Evolutionary conservation across 2,888 invertebrate genomes (phyloP), one percentile per base, ranked within the genome.

Genomic region (Lampropteryx suffumata): DNA sequence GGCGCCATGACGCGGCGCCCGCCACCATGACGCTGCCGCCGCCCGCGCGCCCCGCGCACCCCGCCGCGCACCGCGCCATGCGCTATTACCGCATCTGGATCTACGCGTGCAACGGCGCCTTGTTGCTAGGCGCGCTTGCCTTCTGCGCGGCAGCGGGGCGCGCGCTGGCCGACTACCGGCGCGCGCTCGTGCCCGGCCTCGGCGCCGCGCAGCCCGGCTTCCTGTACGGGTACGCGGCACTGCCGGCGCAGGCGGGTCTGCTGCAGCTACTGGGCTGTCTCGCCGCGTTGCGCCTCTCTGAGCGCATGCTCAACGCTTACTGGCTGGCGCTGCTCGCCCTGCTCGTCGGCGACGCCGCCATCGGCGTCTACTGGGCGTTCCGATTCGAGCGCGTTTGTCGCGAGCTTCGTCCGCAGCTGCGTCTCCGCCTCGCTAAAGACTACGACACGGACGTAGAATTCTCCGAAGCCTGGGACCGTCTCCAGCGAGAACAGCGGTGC

Each of bases 81-180:
- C 91, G 95, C 92, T 95, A 95, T 92, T 95, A 96, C 90, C 94
- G 96, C 90, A 94, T 96, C 85, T 96, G 96, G 96, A 96, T 97
- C 83, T 96, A 96, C 92, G 95, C 96, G 83, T 96, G 96, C 94
- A 96, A 96, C 92, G 94, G 95, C 87, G 96, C 95, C 73, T 92
- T 97, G 84, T 91, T 96, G 84, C 93, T 95, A 71, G 95, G 95
- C 79, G 95, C 96, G 76, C 89, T 96, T 65, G 95, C 95, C 55
- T 95, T 96, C 82, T 93, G 94, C 73, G 94, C 94, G 63, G 94
- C 95, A 64, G 95, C 95, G 63, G 93, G 93, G 45, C 92, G 93
- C 72, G 94, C 94, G 37, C 91, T 95, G 49, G 91, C 93, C 53
- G 95, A 95, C 84, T 94, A 94, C 72, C 90, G 94, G 51, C 92